Conservation (phyloP, 2,797 vertebrate genomes). For the Discoglossus pictus region DNA sequence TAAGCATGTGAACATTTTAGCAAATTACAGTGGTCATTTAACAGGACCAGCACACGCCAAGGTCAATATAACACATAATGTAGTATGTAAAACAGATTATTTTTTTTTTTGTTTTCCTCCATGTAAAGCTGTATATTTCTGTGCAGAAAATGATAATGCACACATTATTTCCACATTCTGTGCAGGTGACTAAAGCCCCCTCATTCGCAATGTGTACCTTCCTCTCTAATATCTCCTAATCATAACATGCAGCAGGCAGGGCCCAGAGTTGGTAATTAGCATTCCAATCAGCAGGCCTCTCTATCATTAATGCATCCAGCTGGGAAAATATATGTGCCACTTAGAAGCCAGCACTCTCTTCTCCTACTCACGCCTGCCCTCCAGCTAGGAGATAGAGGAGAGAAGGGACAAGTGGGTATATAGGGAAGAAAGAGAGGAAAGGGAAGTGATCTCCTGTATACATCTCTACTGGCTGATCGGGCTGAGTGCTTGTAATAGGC, state of each 20-base stretch:
- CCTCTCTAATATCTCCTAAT: slow-evolving; percentile 66
- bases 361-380: slow-evolving; percentile 39
- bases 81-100: no score
- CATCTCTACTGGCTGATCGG: background rate
- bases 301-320: slow-evolving; percentile 61
- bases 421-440: slow-evolving; percentile 7
- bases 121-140: no score
- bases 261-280: slow-evolving; percentile 72
- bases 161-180: slow-evolving; percentile 9
- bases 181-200: slow-evolving; percentile 54
- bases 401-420: slow-evolving; percentile 18
- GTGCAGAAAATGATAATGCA: background rate
- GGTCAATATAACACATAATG: no score
- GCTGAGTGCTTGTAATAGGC: background rate
- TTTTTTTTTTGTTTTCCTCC: no score
- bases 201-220: slow-evolving; percentile 46
- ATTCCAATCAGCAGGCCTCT: slow-evolving; percentile 66
- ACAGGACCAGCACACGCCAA: no score
- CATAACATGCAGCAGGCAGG: slow-evolving; percentile 71
- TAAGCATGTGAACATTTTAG: no score
- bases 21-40: no score
- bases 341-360: slow-evolving; percentile 17
- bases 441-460: slow-evolving; percentile 33
- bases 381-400: slow-evolving; percentile 31
- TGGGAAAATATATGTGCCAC: slow-evolving; percentile 58